Conservation (phyloP, 2,797 vertebrate species). For the Monodelphis domestica region DNA sequence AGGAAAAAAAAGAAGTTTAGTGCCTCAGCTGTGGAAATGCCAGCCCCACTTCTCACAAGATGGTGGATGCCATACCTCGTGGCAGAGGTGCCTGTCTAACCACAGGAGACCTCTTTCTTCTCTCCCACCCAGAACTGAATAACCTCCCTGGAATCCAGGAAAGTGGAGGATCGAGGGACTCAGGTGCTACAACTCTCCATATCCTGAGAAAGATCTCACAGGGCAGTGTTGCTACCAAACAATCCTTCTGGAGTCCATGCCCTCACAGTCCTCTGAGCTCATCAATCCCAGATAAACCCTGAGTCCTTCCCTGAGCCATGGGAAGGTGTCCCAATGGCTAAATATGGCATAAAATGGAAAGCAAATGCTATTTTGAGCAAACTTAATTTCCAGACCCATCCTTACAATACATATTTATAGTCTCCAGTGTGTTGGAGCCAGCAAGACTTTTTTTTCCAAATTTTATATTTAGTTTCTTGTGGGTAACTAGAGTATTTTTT, state of each 20-base stretch:
- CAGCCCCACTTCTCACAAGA: neutral
- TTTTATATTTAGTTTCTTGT: conserved; percentile 78
- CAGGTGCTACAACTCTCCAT: neutral
- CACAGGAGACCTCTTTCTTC: neutral
- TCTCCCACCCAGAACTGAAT: neutral
- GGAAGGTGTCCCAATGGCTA: neutral
- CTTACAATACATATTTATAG: conserved; percentile 80
- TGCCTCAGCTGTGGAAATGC: neutral
- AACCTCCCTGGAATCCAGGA: neutral
- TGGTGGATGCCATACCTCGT: neutral
- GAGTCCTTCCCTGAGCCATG: neutral
- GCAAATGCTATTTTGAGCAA: conserved; percentile 28
- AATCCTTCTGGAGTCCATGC: neutral
- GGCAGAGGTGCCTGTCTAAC: neutral
- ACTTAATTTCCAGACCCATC: conserved; percentile 68
- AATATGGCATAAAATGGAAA: neutral
- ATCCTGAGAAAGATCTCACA: neutral
- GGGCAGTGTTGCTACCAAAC: neutral
- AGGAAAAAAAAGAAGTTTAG: neutral
- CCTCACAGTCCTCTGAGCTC: neutral
- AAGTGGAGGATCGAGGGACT: neutral
- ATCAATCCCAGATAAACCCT: neutral
- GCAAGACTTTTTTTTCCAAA: conserved; percentile 78
- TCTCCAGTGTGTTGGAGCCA: conserved; percentile 67
- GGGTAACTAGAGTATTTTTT: conserved; percentile 47